These are phyloP conservation scores for Zeugodacus cucurbitae DNA, from an alignment of 1,140 invertebrate species.

Conservation along the genomic window DNA sequence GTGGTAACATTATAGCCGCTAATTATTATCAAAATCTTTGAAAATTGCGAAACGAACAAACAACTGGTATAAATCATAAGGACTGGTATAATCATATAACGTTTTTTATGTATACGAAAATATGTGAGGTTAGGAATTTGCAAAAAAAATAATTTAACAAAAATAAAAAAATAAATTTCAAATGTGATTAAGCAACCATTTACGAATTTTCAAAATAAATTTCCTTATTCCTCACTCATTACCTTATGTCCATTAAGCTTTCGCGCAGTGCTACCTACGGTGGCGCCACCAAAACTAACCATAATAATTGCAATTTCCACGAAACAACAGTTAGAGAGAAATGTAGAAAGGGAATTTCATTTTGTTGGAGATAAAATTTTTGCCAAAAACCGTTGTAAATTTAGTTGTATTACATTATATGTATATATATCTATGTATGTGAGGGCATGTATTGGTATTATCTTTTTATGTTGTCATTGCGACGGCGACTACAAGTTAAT, in stretches of 20 bases:
- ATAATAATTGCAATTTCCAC: conserved; percentile 23
- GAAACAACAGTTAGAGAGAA: background rate
- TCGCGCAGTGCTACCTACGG: background rate
- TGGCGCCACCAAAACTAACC: background rate
- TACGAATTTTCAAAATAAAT: too few species aligned
- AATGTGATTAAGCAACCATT: too few species aligned
- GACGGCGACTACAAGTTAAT: conserved; percentile 13
- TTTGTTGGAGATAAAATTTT: background rate
- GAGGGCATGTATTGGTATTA: background rate
- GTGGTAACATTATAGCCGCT: too few species aligned
- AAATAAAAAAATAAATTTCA: too few species aligned
- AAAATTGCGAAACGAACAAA: too few species aligned
- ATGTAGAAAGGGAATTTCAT: background rate
- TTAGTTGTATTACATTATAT: background rate
- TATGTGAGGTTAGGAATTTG: too few species aligned
- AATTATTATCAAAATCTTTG: too few species aligned
- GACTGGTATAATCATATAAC: too few species aligned
- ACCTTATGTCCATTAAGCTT: background rate
- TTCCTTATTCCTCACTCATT: background rate
- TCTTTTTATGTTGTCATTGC: conserved; percentile 11
- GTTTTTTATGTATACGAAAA: too few species aligned
- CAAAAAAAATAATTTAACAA: too few species aligned
- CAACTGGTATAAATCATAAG: too few species aligned
- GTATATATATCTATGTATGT: background rate
- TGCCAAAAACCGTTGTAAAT: background rate